Evolutionary conservation across 2,888 invertebrate species (phyloP), one percentile per base, ranked within the genome.

Genomic region (Pheosia gnoma): DNA sequence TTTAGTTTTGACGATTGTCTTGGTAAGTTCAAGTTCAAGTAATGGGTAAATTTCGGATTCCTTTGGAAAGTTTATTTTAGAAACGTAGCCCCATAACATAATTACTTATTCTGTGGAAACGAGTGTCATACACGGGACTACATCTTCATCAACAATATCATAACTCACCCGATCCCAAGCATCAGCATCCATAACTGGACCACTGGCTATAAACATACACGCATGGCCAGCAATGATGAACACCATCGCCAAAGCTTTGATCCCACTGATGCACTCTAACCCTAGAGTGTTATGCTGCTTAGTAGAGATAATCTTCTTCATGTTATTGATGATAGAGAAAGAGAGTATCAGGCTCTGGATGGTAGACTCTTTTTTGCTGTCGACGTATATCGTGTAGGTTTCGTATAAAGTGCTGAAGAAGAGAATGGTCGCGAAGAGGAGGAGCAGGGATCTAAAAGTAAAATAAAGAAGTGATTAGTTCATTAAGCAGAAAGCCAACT

Each of bases 141-240:
- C 0, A 25, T 25, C 25, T 0, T 25, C 25, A 25, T 25, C 2
- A 25, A 25, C 25, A 25, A 1, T 1, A 25, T 53, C 0, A 37
- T 5, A 57, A 74, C 87, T 88, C 85, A 96, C 96, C 83, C 94
- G 80, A 73, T 94, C 93, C 89, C 94, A 95, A 77, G 95, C 96
- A 65, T 94, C 93, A 11, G 94, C 92, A 79, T 96, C 96, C 83
- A 95, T 91, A 0, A 96, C 94, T 0, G 96, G 96, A 59, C 96
- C 96, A 76, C 95, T 95, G 36, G 95, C 94, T 55, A 95, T 93
- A 76, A 96, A 96, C 56, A 96, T 86, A 47, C 96, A 88, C 0
- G 95, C 94, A 79, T 96, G 96, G 0, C 96, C 96, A 47, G 91
- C 90, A 6, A 96, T 86, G 57, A 96, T 96, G 57, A 96, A 93